A percentile compares a stretch with the other conserved stretches of the same genome.
Conservation (phyloP, 2,113 vertebrate species). For the Tragelaphus scriptus region DNA sequence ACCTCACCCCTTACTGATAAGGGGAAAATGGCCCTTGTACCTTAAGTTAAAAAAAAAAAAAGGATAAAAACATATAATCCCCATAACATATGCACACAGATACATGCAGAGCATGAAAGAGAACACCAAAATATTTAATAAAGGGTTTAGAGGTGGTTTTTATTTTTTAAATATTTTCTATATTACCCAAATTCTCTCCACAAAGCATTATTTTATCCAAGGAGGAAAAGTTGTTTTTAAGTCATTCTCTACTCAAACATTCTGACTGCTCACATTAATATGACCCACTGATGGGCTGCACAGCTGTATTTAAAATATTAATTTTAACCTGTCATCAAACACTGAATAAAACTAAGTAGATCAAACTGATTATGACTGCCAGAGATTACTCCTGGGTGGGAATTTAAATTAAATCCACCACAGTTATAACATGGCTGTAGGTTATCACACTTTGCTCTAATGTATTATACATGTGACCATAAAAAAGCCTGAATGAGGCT, state of each 20-base stretch:
- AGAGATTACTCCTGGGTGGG: neutral
- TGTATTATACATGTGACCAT: neutral
- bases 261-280: neutral
- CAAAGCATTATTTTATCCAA: neutral
- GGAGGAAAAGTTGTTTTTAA: neutral
- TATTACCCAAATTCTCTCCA: neutral
- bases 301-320: constrained; percentile 20
- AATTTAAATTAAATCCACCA: constrained; percentile 10
- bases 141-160: neutral
- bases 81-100: neutral
- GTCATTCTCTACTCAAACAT: neutral
- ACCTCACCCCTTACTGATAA: neutral
- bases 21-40: neutral
- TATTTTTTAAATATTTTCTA: neutral
- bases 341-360: constrained; percentile 15
- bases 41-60: neutral
- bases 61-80: neutral
- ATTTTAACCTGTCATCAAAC: neutral
- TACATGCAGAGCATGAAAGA: neutral
- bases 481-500: neutral
- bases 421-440: neutral
- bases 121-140: neutral
- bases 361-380: neutral
- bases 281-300: neutral
- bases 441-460: neutral